phyloP scores from a whole-genome alignment of 1,140 invertebrate species.

The Leptopilina clavipes region DNA sequence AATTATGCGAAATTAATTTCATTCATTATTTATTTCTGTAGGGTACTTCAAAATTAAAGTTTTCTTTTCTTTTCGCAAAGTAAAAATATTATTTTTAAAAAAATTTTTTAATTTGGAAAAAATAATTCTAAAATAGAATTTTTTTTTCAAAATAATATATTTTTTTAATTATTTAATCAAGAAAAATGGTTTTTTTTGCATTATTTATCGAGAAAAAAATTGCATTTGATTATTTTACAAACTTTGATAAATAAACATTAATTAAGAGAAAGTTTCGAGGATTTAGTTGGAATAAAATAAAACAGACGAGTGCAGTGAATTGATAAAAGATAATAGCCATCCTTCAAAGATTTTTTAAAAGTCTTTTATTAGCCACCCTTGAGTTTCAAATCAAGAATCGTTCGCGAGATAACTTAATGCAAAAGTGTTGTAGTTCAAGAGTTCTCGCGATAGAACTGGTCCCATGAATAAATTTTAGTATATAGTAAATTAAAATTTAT shows the following conservation, averaged over 20 bases:
- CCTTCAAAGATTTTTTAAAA: constrained; percentile 21
- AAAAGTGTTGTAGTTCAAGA: constrained; percentile 25
- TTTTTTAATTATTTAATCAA: too few species aligned
- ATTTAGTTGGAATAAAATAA: not conserved
- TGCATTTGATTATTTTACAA: too few species aligned
- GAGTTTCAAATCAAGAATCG: constrained; percentile 17
- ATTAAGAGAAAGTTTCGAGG: not conserved
- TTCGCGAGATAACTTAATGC: constrained; percentile 17
- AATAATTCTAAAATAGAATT: too few species aligned
- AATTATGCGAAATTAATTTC: not conserved
- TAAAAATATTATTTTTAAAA: too few species aligned
- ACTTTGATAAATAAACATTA: not conserved
- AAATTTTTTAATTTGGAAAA: too few species aligned
- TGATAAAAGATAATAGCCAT: constrained; percentile 17
- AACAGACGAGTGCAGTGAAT: not conserved
- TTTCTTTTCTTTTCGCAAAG: not conserved
- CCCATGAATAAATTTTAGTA: not conserved
- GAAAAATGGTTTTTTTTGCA: too few species aligned
- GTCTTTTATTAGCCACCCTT: constrained; percentile 31
- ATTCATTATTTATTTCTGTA: too few species aligned
- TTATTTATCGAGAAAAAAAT: too few species aligned
- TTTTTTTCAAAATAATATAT: too few species aligned
- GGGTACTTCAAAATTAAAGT: not conserved
- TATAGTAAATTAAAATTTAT: not conserved
- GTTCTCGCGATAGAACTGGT: constrained; percentile 5